Conservation (phyloP, 1,140 invertebrate species). For the Drosophila dunni region DNA sequence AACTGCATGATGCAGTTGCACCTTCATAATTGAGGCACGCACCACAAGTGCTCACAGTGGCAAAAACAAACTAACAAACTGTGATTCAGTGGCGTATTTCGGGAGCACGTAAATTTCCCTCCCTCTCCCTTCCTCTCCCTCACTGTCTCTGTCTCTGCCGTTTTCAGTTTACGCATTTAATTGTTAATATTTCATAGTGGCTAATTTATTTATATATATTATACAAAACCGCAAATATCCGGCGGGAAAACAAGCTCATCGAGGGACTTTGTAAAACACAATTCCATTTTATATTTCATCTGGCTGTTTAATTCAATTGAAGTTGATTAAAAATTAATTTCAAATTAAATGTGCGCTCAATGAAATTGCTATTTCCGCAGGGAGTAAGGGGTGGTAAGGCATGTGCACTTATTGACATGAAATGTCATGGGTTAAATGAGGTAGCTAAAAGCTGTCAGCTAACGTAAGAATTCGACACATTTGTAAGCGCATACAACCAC, state of each 20-base stretch:
- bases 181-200: conserved; percentile 56
- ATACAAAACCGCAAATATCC: conserved; percentile 11
- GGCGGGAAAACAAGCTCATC: not conserved
- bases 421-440: conserved; percentile 26
- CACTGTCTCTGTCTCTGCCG: conserved; percentile 2
- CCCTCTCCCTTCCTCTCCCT: not conserved
- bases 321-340: conserved; percentile 78
- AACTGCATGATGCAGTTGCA: conserved; percentile 48
- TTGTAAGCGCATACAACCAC: conserved; percentile 4
- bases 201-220: conserved; percentile 71
- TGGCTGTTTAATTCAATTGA: conserved; percentile 74
- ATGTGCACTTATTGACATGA: conserved; percentile 18
- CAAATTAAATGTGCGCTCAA: conserved; percentile 77
- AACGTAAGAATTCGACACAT: conserved; percentile 35
- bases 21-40: conserved; percentile 72
- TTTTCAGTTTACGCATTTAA: conserved; percentile 71
- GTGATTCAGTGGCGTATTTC: not conserved
- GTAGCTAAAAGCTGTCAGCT: conserved; percentile 38
- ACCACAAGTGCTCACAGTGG: conserved; percentile 52
- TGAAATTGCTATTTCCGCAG: conserved; percentile 59
- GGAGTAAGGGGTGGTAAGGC: not conserved
- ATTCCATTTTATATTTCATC: conserved; percentile 12
- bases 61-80: conserved; percentile 6
- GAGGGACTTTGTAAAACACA: conserved; percentile 7
- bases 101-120: not conserved